Conservation (phyloP, 2,113 vertebrate genomes). For the Microtus montanus region DNA sequence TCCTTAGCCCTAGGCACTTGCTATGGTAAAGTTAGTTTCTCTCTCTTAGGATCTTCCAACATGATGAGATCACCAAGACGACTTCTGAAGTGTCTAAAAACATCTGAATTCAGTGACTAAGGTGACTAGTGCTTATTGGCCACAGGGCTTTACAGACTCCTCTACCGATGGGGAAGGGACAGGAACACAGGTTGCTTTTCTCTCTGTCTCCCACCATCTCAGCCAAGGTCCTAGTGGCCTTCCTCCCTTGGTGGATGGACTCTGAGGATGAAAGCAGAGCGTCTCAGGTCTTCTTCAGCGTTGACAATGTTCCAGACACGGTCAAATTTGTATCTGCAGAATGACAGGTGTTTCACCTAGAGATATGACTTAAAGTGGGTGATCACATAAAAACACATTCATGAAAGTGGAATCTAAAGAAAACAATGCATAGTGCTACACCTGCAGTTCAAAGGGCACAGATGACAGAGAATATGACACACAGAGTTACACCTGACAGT, state of each 20-base stretch:
- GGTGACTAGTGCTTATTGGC: neutral
- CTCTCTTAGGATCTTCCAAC: neutral
- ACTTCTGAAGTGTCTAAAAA: conserved; percentile 33
- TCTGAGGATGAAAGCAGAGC: neutral
- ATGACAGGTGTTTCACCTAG: conserved; percentile 37
- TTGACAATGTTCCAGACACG: conserved; percentile 43
- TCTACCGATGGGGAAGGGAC: neutral
- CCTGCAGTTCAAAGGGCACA: conserved; percentile 7
- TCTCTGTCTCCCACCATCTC: neutral
- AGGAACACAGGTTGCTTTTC: neutral
- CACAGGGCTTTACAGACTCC: neutral
- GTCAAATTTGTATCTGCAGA: conserved; percentile 40
- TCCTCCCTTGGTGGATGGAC: neutral
- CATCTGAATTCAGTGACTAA: neutral
- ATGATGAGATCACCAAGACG: neutral
- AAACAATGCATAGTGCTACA: neutral
- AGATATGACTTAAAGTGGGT: neutral
- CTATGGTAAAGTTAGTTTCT: neutral
- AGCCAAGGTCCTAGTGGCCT: neutral
- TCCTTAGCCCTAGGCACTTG: neutral
- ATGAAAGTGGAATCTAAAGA: neutral
- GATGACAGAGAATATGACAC: neutral
- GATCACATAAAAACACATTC: neutral
- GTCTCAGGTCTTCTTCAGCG: conserved; percentile 1
- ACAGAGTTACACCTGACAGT: neutral